Percentiles rank a stretch among this genome's conserved stretches.
Conservation (phyloP, 1,140 invertebrate species). For the Meloidogyne exigua region DNA sequence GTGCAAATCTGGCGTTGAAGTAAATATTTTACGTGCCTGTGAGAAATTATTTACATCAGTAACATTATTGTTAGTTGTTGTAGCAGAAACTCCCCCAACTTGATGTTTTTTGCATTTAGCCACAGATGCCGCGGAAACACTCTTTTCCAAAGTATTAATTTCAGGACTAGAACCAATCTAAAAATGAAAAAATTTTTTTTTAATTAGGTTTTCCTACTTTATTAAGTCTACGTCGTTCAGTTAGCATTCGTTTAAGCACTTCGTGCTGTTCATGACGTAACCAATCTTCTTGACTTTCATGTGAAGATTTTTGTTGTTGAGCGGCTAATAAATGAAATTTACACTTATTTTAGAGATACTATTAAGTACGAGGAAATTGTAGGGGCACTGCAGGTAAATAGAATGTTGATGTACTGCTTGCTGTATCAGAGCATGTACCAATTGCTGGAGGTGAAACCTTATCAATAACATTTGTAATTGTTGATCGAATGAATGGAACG, state of each 20-base stretch:
- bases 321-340: not conserved
- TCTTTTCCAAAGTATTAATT: constrained; percentile 49
- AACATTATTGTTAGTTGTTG: not conserved
- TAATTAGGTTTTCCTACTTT: constrained; percentile 8
- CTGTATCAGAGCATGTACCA: not conserved
- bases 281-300: constrained; percentile 28
- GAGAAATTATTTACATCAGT: constrained; percentile 5
- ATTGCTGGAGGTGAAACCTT: constrained; percentile 14
- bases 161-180: constrained; percentile 55
- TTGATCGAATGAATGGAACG: constrained; percentile 11
- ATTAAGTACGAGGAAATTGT: not conserved
- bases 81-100: not conserved
- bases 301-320: not conserved
- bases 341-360: not conserved
- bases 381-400: not conserved
- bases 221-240: constrained; percentile 28
- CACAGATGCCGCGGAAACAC: constrained; percentile 21
- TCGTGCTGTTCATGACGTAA: constrained; percentile 28
- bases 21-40: constrained; percentile 30
- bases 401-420: not conserved
- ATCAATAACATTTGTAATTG: constrained; percentile 9
- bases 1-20: constrained; percentile 33
- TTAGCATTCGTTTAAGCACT: constrained; percentile 38
- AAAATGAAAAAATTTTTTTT: constrained; percentile 7
- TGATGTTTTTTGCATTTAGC: constrained; percentile 17